phyloP scores from a whole-genome alignment of 2,888 invertebrate genomes.

The Antheraea assamensis region DNA sequence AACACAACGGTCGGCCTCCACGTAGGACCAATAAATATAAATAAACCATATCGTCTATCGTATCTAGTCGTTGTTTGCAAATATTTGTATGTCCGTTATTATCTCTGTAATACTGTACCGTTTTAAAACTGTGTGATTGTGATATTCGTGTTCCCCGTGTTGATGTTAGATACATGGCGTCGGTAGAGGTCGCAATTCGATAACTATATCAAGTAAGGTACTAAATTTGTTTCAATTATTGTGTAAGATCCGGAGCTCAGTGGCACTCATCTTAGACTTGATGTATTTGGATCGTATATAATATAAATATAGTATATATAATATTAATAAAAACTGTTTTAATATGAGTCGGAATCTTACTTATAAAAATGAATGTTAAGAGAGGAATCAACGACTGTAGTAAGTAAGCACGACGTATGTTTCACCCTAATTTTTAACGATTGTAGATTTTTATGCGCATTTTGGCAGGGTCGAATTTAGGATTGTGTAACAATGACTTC shows the following conservation, averaged over 20 bases:
- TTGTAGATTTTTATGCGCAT: too few relatives aligned
- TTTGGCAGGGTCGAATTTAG: too few relatives aligned
- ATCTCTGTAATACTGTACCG: background rate
- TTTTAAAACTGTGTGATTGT: conserved; percentile 7
- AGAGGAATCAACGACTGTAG: too few relatives aligned
- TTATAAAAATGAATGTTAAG: too few relatives aligned
- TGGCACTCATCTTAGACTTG: background rate
- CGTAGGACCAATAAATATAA: conserved; percentile 36
- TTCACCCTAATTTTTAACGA: too few relatives aligned
- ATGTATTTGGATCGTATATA: background rate
- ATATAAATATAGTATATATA: background rate
- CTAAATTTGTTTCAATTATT: background rate
- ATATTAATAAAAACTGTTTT: background rate
- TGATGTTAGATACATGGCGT: background rate
- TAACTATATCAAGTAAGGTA: conserved; percentile 18
- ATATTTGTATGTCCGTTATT: conserved; percentile 3
- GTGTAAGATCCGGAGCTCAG: background rate
- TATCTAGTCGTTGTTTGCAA: conserved; percentile 25
- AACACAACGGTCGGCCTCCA: conserved; percentile 23
- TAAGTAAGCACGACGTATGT: too few relatives aligned
- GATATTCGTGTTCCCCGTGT: background rate
- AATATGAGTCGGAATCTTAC: background rate
- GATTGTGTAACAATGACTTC: too few relatives aligned
- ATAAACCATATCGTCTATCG: conserved; percentile 40
- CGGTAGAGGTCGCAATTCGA: conserved; percentile 31